Evolutionary conservation across 2,113 vertebrate species (phyloP).

Genomic region (Melanocharis versteri): DNA sequence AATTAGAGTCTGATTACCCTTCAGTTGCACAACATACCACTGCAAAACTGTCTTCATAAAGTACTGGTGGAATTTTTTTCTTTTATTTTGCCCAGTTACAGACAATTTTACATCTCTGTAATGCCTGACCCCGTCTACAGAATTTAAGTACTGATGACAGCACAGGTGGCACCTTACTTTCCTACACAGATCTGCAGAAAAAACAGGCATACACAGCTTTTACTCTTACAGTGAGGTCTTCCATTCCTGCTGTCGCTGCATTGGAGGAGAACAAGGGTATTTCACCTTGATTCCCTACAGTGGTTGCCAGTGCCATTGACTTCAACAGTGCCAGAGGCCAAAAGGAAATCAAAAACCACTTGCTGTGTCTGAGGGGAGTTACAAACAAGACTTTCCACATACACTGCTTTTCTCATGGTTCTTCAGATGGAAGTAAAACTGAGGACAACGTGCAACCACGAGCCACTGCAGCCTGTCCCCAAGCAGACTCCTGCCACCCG

Average conservation of each 20-base stretch:
- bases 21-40: background rate
- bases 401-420: background rate
- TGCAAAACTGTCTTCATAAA: background rate
- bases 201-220: background rate
- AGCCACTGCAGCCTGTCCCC: background rate
- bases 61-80: background rate
- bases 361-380: background rate
- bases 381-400: background rate
- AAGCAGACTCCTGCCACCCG: background rate
- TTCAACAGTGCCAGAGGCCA: background rate
- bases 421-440: background rate
- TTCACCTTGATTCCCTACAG: background rate
- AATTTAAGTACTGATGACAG: background rate
- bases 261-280: background rate
- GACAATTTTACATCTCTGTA: background rate
- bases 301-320: background rate
- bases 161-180: background rate
- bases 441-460: background rate
- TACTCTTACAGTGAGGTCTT: background rate
- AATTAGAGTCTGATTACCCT: background rate
- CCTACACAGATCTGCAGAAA: background rate
- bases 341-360: background rate
- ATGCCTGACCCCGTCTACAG: background rate
- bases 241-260: background rate
- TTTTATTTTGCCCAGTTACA: background rate